Percentiles rank a stretch among this genome's conserved stretches.
phyloP scores from a whole-genome alignment of 2,797 vertebrate species.

The Mergus octosetaceus region DNA sequence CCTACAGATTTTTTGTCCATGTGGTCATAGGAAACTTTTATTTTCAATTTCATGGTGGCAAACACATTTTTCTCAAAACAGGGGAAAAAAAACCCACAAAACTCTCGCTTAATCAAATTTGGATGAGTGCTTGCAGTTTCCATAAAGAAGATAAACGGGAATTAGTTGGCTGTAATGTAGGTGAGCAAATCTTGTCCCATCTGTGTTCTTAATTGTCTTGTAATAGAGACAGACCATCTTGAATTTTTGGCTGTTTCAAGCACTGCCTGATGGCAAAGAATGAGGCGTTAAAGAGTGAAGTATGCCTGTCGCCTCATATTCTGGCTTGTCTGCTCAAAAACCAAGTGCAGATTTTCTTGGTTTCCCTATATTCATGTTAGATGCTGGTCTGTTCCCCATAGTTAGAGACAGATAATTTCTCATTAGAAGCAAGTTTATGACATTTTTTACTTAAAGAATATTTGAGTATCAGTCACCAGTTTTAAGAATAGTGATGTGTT shows the following conservation, averaged over 20 bases:
- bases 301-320: background rate
- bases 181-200: background rate
- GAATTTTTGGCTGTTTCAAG: background rate
- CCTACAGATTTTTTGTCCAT: background rate
- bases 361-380: background rate
- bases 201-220: background rate
- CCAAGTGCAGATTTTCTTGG: background rate
- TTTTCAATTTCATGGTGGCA: background rate
- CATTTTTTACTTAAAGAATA: background rate
- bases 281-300: background rate
- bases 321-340: background rate
- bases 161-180: background rate
- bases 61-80: background rate
- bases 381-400: background rate
- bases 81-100: fast-evolving
- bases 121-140: background rate
- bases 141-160: background rate
- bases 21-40: background rate
- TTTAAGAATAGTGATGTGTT: background rate
- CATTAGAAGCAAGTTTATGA: background rate
- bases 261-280: background rate
- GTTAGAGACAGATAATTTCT: background rate
- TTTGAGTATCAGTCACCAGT: background rate
- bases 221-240: background rate
- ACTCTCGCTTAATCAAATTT: background rate